Conservation (phyloP, 2,888 invertebrate species). For the Ochlodes sylvanus region DNA sequence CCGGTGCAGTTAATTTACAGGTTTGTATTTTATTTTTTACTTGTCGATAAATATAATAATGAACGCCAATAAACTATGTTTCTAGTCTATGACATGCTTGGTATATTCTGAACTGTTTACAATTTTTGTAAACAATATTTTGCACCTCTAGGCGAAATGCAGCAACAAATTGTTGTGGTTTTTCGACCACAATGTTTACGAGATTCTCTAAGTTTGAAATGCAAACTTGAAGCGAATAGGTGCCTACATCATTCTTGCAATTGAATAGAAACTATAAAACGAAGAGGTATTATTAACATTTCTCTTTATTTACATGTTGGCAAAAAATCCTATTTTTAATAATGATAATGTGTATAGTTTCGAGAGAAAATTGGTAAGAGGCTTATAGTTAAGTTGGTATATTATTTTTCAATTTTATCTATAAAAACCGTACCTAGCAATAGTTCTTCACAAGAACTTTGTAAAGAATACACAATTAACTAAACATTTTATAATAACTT, state of each 20-base stretch:
- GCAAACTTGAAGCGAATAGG: background rate
- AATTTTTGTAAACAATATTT: slow-evolving; percentile 5
- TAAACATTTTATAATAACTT: no score
- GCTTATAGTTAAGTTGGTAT: no score
- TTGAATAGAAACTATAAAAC: background rate
- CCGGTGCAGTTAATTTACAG: slow-evolving; percentile 65
- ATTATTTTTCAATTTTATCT: no score
- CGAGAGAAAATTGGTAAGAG: no score
- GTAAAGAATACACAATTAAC: no score
- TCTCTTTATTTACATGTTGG: background rate
- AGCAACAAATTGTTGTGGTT: slow-evolving; percentile 61
- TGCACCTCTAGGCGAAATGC: slow-evolving; percentile 45
- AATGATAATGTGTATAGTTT: no score
- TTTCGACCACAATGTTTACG: slow-evolving; percentile 53
- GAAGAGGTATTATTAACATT: background rate
- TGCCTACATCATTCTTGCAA: background rate
- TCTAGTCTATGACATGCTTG: slow-evolving; percentile 8
- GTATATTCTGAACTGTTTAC: slow-evolving; percentile 38
- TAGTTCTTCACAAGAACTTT: no score
- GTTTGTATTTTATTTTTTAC: slow-evolving; percentile 62
- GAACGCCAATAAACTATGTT: no score
- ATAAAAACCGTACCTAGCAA: no score
- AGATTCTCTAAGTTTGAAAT: slow-evolving; percentile 1
- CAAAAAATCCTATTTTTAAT: no score
- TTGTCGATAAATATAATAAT: background rate